A percentile compares a stretch with the other conserved stretches of the same genome.
Conservation (phyloP, 2,888 invertebrate genomes). For the Acanthoscelides obtectus region DNA sequence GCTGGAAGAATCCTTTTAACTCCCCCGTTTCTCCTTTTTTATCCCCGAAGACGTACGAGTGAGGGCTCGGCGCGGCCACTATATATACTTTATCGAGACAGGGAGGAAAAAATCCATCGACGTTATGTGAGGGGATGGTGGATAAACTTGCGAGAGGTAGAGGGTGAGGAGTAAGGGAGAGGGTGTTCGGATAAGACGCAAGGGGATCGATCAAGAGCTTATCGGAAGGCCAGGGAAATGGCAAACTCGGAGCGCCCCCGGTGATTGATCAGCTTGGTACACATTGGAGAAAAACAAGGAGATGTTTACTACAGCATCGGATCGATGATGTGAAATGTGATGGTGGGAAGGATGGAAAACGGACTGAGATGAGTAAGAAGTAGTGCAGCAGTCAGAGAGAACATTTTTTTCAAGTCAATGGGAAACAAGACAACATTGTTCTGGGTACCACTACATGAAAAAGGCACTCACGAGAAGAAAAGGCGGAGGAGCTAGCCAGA, state of each 20-base stretch:
- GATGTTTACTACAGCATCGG: not conserved
- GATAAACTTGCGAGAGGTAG: not conserved
- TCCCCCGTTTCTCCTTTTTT: not conserved
- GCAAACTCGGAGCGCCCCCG: not conserved
- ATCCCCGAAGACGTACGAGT: not conserved
- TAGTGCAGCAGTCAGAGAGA: too few relatives aligned
- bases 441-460: too few relatives aligned
- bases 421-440: too few relatives aligned
- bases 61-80: not conserved
- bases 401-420: too few relatives aligned
- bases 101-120: not conserved
- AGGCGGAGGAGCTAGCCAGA: too few relatives aligned
- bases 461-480: too few relatives aligned
- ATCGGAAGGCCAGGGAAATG: not conserved
- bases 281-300: not conserved
- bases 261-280: not conserved
- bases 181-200: not conserved
- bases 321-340: not conserved
- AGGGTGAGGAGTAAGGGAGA: too few relatives aligned
- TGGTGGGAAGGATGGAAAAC: not conserved
- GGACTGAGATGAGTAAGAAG: too few relatives aligned
- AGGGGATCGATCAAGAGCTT: not conserved
- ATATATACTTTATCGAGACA: not conserved
- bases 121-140: not conserved
- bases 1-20: not conserved